A percentile compares a stretch with the other conserved stretches of the same genome.
phyloP scores from a whole-genome alignment of 2,888 invertebrate species.

The Galerucella nymphaeae region DNA sequence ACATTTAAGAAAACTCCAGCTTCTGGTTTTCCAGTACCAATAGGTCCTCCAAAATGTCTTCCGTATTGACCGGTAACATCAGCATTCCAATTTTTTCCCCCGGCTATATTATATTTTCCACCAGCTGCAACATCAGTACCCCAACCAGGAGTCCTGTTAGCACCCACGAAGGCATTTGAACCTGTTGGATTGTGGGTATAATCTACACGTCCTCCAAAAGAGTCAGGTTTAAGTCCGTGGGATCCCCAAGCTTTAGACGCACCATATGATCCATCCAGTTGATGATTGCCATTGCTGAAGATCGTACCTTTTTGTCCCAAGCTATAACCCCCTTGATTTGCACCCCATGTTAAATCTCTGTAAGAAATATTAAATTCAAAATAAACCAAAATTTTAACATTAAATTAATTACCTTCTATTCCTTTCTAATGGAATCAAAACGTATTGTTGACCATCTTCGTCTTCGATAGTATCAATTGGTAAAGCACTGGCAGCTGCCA shows the following conservation, averaged over 20 bases:
- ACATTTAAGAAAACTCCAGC: constrained; percentile 41
- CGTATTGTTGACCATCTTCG: constrained; percentile 41
- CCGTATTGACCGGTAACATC: constrained; percentile 49
- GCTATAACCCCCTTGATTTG: constrained; percentile 16
- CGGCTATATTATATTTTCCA: constrained; percentile 48
- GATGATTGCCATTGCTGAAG: constrained; percentile 46
- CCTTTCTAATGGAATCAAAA: constrained; percentile 39
- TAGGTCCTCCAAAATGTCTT: constrained; percentile 50
- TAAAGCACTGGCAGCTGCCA: constrained; percentile 40
- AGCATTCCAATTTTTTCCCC: constrained; percentile 45
- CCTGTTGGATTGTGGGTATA: constrained; percentile 52
- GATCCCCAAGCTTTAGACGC: constrained; percentile 50
- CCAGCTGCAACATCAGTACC: constrained; percentile 53
- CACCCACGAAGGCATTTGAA: constrained; percentile 47
- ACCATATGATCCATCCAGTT: constrained; percentile 49
- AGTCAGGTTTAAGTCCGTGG: constrained; percentile 48
- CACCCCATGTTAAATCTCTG: constrained; percentile 19
- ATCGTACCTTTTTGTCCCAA: constrained; percentile 19
- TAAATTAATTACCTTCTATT: constrained; percentile 41
- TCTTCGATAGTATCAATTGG: constrained; percentile 42
- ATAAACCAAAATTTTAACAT: neutral
- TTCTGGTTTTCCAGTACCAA: constrained; percentile 49
- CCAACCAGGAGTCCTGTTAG: constrained; percentile 46
- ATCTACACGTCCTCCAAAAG: constrained; percentile 51
- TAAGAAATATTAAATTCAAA: neutral